A percentile compares a stretch with the other conserved stretches of the same genome.
phyloP scores from a whole-genome alignment of 1,140 invertebrate species.

The Achatina immaculata region DNA sequence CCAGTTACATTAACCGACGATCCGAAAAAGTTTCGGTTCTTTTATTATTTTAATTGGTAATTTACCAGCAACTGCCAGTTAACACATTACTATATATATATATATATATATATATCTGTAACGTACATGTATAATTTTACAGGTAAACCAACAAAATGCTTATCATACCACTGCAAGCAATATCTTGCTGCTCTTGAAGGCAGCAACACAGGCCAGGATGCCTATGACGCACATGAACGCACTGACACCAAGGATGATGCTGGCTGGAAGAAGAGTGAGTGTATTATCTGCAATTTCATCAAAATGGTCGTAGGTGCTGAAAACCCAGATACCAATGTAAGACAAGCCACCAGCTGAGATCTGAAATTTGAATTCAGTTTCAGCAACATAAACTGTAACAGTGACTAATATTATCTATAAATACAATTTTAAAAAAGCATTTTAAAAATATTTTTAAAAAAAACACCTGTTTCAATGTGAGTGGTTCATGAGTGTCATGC shows the following conservation, averaged over 20 bases:
- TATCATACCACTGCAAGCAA: slow-evolving; percentile 81
- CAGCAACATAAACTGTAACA: not conserved
- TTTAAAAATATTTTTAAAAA: no score
- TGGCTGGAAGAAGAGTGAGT: slow-evolving; percentile 64
- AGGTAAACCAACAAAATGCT: no score
- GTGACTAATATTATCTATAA: not conserved
- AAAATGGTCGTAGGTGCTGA: slow-evolving; percentile 64
- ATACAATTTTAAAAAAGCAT: no score
- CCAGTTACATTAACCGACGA: no score
- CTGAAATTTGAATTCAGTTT: slow-evolving; percentile 43
- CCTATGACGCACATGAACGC: slow-evolving; percentile 85
- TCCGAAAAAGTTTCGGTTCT: no score
- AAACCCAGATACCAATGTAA: slow-evolving; percentile 65
- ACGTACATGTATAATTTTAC: no score
- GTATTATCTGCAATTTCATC: slow-evolving; percentile 61
- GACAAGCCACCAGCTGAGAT: slow-evolving; percentile 63
- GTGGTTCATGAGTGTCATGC: no score
- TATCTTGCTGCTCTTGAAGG: slow-evolving; percentile 86
- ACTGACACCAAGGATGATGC: slow-evolving; percentile 81
- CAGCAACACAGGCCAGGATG: slow-evolving; percentile 90
- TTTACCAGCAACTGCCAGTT: no score
- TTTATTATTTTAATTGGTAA: no score
- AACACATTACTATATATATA: no score
- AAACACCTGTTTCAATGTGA: no score
- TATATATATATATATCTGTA: no score